Conservation (phyloP, 2,888 invertebrate species). For the Drosophila melanosoma region DNA sequence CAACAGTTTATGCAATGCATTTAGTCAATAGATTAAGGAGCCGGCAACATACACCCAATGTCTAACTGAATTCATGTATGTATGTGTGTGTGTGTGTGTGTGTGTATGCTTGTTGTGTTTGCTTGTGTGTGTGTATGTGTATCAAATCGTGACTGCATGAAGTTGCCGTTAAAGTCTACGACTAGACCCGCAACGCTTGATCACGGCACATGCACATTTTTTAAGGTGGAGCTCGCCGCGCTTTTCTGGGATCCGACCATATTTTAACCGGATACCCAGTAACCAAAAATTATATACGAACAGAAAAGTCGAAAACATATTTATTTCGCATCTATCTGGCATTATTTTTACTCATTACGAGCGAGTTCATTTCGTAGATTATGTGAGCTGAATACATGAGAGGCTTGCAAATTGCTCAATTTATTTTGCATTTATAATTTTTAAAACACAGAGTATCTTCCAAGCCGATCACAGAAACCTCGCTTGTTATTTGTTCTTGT, state of each 20-base stretch:
- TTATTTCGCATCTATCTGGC: background rate
- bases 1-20: constrained; percentile 76
- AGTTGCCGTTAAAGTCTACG: constrained; percentile 74
- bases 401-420: background rate
- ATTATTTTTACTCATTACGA: background rate
- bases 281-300: background rate
- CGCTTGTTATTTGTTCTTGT: background rate
- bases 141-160: constrained; percentile 78
- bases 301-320: background rate
- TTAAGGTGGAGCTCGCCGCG: constrained; percentile 72
- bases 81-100: constrained; percentile 29
- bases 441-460: constrained; percentile 1
- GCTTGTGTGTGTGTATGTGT: constrained; percentile 32
- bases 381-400: background rate
- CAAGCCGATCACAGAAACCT: background rate
- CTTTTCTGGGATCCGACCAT: constrained; percentile 42
- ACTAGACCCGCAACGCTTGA: constrained; percentile 42
- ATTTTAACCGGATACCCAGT: constrained; percentile 26
- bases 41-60: constrained; percentile 32
- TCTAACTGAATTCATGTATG: constrained; percentile 22
- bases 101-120: background rate
- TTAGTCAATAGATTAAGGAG: constrained; percentile 79
- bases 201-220: constrained; percentile 61
- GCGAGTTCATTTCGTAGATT: background rate
- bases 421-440: background rate